These are phyloP conservation scores for Dexiosoma caninum DNA, from an alignment of 2,888 invertebrate genomes.

Conservation along the genomic window DNA sequence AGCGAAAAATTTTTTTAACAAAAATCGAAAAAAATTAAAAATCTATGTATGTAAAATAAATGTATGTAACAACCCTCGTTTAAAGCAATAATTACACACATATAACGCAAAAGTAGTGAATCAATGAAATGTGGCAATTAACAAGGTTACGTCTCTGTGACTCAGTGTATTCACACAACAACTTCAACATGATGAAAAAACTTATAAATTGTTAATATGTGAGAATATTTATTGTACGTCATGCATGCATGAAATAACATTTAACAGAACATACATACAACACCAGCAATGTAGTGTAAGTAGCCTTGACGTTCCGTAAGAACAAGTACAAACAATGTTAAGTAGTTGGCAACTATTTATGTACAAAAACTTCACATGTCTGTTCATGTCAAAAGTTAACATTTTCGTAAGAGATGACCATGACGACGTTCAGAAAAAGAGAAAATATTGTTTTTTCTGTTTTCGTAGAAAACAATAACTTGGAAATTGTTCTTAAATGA, in stretches of 20 bases:
- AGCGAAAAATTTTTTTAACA: too few relatives aligned
- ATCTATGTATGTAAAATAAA: too few relatives aligned
- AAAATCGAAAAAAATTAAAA: too few relatives aligned
- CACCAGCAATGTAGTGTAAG: conserved; percentile 1
- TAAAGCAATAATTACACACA: neutral
- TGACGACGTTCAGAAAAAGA: too few relatives aligned
- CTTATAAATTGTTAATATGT: conserved; percentile 26
- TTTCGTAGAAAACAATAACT: too few relatives aligned
- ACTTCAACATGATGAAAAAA: neutral
- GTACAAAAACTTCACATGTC: neutral
- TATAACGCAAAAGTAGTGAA: neutral
- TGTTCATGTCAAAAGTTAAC: neutral
- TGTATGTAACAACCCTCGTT: too few relatives aligned
- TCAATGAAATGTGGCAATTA: conserved; percentile 55
- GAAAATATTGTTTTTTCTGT: too few relatives aligned
- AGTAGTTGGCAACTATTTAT: conserved; percentile 4
- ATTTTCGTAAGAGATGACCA: neutral
- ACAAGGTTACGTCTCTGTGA: conserved; percentile 43
- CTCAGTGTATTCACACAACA: conserved; percentile 9
- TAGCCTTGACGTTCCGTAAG: neutral
- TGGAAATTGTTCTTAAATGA: too few relatives aligned
- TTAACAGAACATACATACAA: conserved; percentile 18
- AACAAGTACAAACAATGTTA: neutral
- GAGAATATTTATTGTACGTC: conserved; percentile 1
- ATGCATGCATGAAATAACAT: conserved; percentile 28